Evolutionary conservation across 2,113 vertebrate genomes (phyloP), one percentile per base, ranked within the genome.

Genomic region (Hippopotamus amphibius): DNA sequence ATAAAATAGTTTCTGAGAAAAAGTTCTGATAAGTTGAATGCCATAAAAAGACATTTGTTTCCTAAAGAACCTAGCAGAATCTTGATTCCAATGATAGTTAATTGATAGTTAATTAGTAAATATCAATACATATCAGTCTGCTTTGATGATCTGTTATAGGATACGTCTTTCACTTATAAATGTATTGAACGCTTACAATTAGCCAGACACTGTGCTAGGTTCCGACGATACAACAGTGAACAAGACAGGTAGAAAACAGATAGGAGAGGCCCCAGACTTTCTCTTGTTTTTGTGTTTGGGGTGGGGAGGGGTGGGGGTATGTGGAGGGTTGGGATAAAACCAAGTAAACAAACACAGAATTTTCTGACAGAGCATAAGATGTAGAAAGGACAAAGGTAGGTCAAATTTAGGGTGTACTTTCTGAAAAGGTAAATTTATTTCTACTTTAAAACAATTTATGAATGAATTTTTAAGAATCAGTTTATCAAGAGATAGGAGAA

Each of bases 341-440:
- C 48, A 83, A 82, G 24, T 48, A 85, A 96, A 37, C 12, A 63
- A 84, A 82, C 50, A 71, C 19, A 55, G 50, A 86, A 26, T 46
- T 88, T 43, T 94, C 15, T 46, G 19, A 92, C n/a, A 77, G 41
- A 81, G 65, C 48, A 13, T 69, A 65, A 83, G 61, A 82, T 50
- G 26, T 37, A 16, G 21, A 50, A 26, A 4, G 72, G 7, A 0
- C 15, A 55, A n/a, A 88, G 46, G 12, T 26, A 30, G 41, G 66
- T 80, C 50, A 24, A 53, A 7, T 89, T 85, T 65, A 84, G n/a
- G 66, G 55, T 14, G 30, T 77, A 37, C 59, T 77, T 93, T 86
- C n/a, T 76, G 22, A 87, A 95, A 91, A 77, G 13, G 59, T 48
- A 86, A 77, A 41, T 65, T 41, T 83, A 93, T 69, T 90, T 95